Conservation (phyloP, 2,797 vertebrate species). For the Cossypha heuglini region DNA sequence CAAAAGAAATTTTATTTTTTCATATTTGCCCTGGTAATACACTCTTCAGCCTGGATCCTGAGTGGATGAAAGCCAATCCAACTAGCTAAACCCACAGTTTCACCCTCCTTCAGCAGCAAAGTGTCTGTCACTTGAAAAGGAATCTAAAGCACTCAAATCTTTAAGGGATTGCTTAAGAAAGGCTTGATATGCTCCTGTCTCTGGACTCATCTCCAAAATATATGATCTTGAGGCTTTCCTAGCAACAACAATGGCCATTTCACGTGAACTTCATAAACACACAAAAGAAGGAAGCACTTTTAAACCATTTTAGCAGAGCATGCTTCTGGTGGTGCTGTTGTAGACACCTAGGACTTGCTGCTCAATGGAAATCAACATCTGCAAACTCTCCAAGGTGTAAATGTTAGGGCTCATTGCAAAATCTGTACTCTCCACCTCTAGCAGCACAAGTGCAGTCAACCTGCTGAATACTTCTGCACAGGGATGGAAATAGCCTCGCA, state of each 20-base stretch:
- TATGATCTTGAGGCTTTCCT: background rate
- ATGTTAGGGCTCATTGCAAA: background rate
- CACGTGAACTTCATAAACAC: background rate
- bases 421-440: background rate
- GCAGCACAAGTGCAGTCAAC: background rate
- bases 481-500: background rate
- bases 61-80: background rate
- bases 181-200: background rate
- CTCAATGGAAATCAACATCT: background rate
- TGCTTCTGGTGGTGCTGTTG: background rate
- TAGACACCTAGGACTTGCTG: background rate
- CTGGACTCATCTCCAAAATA: background rate
- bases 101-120: background rate
- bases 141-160: background rate
- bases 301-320: background rate
- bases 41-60: background rate
- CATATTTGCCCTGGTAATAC: background rate
- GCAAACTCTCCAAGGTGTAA: background rate
- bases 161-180: background rate
- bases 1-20: constrained; percentile 14
- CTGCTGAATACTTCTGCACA: background rate
- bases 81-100: background rate
- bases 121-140: background rate
- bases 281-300: background rate
- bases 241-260: background rate